phyloP scores from a whole-genome alignment of 2,797 vertebrate genomes.

The Gallinago solitaria region DNA sequence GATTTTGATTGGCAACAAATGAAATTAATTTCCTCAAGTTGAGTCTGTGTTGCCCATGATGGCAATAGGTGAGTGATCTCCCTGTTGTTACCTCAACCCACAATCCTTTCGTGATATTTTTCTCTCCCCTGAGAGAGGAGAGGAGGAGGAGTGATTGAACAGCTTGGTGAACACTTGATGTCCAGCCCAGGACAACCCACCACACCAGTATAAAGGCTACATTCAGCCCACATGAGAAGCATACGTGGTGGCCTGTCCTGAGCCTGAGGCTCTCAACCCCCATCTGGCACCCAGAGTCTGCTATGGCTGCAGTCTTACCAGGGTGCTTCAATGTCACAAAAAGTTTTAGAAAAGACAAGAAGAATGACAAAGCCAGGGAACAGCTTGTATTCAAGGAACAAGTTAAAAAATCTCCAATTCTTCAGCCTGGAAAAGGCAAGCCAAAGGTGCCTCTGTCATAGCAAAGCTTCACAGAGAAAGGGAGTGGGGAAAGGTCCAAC shows the following conservation, averaged over 20 bases:
- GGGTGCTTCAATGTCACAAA: neutral
- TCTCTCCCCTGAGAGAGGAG: no score
- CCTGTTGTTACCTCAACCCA: no score
- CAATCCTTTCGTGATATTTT: no score
- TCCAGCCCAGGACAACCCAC: neutral
- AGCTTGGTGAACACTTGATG: neutral
- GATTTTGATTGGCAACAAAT: neutral
- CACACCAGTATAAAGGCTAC: neutral
- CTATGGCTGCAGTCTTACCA: neutral
- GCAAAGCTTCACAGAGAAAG: neutral
- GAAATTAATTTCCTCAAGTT: no score
- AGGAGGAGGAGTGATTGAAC: neutral
- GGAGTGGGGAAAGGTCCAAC: neutral
- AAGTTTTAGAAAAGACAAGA: neutral
- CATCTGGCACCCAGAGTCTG: neutral
- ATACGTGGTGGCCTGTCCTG: neutral
- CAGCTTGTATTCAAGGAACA: neutral
- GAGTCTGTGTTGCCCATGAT: no score
- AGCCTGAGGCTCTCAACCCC: neutral
- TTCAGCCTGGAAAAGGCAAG: neutral
- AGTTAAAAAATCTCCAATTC: neutral
- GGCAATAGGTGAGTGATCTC: no score
- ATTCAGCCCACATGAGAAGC: neutral
- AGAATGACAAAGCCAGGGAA: neutral
- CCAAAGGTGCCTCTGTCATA: neutral